Evolutionary conservation across 2,113 vertebrate species (phyloP).

Genomic region (Catharus minimus): DNA sequence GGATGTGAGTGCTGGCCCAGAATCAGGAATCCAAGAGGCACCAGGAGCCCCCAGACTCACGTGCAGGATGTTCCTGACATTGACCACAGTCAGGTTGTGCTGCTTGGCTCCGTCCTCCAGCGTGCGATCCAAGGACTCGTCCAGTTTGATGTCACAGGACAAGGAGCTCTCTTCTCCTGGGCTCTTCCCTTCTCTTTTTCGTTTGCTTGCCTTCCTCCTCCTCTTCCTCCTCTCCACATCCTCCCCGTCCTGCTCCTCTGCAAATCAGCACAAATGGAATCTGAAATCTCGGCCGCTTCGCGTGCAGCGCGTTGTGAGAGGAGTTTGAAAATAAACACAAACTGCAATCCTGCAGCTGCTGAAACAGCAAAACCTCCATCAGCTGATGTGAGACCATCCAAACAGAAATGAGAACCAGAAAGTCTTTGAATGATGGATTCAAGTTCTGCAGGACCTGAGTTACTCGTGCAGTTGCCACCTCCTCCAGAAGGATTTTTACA

Average conservation of each 20-base stretch:
- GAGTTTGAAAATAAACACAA: background rate
- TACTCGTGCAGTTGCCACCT: fast-evolving
- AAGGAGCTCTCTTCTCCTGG: constrained; percentile 31
- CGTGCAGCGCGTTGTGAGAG: background rate
- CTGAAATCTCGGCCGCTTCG: background rate
- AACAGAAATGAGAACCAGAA: fast-evolving
- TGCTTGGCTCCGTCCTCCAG: constrained; percentile 88
- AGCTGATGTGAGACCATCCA: background rate
- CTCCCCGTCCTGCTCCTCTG: constrained; percentile 76
- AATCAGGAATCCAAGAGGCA: background rate
- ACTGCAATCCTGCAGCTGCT: background rate
- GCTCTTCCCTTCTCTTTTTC: constrained; percentile 57
- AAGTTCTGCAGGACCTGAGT: background rate
- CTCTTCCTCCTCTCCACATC: constrained; percentile 69
- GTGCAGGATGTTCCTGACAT: constrained; percentile 92
- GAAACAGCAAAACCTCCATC: background rate
- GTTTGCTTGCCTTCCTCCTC: constrained; percentile 69
- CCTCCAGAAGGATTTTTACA: background rate
- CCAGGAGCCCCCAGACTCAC: constrained; percentile 70
- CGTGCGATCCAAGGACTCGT: constrained; percentile 85
- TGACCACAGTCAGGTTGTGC: constrained; percentile 88
- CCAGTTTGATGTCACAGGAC: constrained; percentile 79
- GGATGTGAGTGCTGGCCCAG: fast-evolving
- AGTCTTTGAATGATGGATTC: background rate
- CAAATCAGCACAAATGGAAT: background rate